These are phyloP conservation scores for Eristalis tenax DNA, from an alignment of 2,888 invertebrate species.

Conservation along the genomic window DNA sequence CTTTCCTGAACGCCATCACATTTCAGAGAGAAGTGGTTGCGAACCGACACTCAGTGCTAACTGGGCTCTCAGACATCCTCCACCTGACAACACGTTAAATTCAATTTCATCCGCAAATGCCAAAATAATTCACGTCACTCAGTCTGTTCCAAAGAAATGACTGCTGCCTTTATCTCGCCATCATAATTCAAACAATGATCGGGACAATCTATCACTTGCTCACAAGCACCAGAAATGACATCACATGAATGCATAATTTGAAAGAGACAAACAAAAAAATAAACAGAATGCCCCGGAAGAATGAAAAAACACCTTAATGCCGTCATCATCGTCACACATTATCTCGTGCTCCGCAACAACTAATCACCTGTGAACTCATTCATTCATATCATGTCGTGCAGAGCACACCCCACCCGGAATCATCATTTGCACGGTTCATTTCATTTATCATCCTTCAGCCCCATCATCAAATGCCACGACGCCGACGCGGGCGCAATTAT, in stretches of 20 bases:
- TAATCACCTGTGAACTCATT: slow-evolving; percentile 57
- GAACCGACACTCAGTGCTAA: too few relatives aligned
- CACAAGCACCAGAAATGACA: slow-evolving; percentile 9
- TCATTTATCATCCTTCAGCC: slow-evolving; percentile 26
- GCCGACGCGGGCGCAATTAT: slow-evolving; percentile 47
- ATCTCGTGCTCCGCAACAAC: slow-evolving; percentile 30
- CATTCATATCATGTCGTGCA: slow-evolving; percentile 43
- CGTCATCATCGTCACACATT: slow-evolving; percentile 37
- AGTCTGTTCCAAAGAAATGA: not conserved
- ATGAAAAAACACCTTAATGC: not conserved
- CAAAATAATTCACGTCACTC: not conserved
- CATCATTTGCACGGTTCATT: slow-evolving; percentile 60
- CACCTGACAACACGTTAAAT: not conserved
- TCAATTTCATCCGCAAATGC: not conserved
- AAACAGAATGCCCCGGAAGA: not conserved
- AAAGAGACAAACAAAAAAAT: not conserved
- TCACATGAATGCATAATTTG: slow-evolving; percentile 18
- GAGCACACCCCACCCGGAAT: slow-evolving; percentile 37
- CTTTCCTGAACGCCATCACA: too few relatives aligned
- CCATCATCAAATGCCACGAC: slow-evolving; percentile 12
- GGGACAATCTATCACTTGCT: slow-evolving; percentile 41
- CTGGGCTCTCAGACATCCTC: too few relatives aligned
- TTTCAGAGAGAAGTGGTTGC: too few relatives aligned
- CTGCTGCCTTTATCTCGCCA: not conserved
- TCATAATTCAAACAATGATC: not conserved